These are phyloP conservation scores for Ammodytes dubius DNA, from an alignment of 2,113 vertebrate species.

Conservation along the genomic window DNA sequence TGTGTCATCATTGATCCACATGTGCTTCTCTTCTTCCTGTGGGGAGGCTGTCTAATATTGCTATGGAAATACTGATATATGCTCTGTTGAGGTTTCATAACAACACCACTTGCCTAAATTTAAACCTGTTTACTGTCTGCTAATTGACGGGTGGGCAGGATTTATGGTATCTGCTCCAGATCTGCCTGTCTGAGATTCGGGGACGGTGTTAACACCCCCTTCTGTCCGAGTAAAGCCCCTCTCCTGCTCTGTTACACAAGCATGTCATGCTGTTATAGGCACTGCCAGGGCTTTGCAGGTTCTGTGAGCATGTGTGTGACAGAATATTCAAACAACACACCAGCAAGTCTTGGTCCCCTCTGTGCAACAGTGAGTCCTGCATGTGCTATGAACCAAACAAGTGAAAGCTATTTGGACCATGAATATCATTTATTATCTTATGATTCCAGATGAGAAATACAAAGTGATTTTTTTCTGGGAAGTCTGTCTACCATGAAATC, in stretches of 20 bases:
- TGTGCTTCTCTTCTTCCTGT: slow-evolving; percentile 68
- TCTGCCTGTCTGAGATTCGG: slow-evolving; percentile 28
- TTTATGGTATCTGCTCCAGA: slow-evolving; percentile 51
- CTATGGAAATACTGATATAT: slow-evolving; percentile 71
- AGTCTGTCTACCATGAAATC: slow-evolving; percentile 43
- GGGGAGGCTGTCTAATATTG: slow-evolving; percentile 69
- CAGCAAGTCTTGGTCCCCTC: slow-evolving; percentile 20
- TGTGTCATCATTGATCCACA: slow-evolving; percentile 81
- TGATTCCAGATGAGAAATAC: slow-evolving; percentile 62
- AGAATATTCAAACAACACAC: slow-evolving; percentile 54
- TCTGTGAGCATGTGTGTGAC: slow-evolving; percentile 48
- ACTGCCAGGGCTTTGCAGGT: slow-evolving; percentile 41
- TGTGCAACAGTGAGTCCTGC: slow-evolving; percentile 34
- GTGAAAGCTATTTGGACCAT: slow-evolving; percentile 35
- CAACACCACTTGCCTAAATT: slow-evolving; percentile 60
- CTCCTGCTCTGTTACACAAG: slow-evolving; percentile 52
- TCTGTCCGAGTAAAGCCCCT: slow-evolving; percentile 20
- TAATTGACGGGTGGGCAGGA: slow-evolving; percentile 59
- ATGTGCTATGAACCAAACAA: slow-evolving; percentile 41
- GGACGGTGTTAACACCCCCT: slow-evolving; percentile 37
- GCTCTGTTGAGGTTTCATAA: slow-evolving; percentile 51
- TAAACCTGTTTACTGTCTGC: slow-evolving; percentile 67
- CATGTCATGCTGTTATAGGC: slow-evolving; percentile 50
- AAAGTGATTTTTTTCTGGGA: slow-evolving; percentile 29
- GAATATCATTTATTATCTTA: slow-evolving; percentile 50